Percentiles rank a stretch among this genome's conserved stretches.
Evolutionary conservation across 2,888 invertebrate genomes (phyloP).

Genomic region (Xylocampa areola): DNA sequence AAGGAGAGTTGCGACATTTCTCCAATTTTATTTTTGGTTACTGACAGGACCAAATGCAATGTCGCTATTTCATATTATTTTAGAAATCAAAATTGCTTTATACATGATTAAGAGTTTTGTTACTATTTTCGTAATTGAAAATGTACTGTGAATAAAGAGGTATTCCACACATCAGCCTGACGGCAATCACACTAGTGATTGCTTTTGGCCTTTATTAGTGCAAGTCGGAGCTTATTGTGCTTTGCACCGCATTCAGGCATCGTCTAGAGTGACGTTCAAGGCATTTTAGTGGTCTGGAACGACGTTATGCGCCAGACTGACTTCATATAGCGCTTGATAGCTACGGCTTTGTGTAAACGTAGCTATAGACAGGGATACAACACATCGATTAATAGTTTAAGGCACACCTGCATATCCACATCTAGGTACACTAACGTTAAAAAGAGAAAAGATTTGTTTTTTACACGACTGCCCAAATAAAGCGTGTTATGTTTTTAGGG

Average conservation of each 20-base stretch:
- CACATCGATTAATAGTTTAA: not conserved
- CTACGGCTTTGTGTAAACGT: not conserved
- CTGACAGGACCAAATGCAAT: conserved; percentile 26
- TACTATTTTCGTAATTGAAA: conserved; percentile 1
- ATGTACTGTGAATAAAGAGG: conserved; percentile 3
- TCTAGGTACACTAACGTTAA: no score
- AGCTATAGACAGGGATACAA: not conserved
- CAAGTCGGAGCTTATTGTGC: conserved; percentile 21
- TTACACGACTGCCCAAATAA: no score
- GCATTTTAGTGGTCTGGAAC: conserved; percentile 23
- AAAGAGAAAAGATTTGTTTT: no score
- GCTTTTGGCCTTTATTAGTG: conserved; percentile 38
- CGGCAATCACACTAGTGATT: conserved; percentile 4
- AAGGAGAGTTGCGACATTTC: conserved; percentile 34
- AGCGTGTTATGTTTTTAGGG: no score
- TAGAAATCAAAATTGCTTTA: conserved; percentile 13
- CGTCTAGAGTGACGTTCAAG: conserved; percentile 17
- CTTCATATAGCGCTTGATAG: conserved; percentile 14
- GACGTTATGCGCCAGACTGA: conserved; percentile 25
- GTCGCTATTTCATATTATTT: conserved; percentile 29
- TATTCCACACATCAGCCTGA: conserved; percentile 6
- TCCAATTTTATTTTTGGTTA: conserved; percentile 44
- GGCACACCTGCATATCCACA: no score
- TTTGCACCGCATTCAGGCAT: conserved; percentile 10
- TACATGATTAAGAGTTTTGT: not conserved